Evolutionary conservation across 2,888 invertebrate genomes (phyloP).

Genomic region (Sceliomorpha sp.): DNA sequence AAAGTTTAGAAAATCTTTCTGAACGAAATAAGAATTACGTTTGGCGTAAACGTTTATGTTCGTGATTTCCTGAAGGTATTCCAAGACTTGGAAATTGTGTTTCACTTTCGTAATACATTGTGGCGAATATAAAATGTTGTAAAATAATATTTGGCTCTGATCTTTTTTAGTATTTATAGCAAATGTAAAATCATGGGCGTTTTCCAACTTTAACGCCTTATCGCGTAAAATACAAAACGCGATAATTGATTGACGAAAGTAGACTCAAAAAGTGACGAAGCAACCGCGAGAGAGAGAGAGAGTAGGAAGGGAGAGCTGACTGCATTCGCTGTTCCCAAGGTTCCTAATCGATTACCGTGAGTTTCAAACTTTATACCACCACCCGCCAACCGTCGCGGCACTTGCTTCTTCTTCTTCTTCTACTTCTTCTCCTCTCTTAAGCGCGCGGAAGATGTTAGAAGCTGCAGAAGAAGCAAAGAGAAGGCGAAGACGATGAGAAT

Average conservation of each 20-base stretch:
- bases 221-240: conserved; percentile 20
- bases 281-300: conserved; percentile 43
- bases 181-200: no score
- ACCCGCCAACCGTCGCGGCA: conserved; percentile 48
- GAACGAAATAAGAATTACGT: no score
- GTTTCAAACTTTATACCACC: conserved; percentile 75
- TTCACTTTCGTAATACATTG: no score
- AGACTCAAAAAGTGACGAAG: conserved; percentile 33
- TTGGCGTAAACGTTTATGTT: no score
- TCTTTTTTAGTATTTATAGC: no score
- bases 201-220: not conserved
- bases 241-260: conserved; percentile 15
- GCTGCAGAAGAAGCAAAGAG: conserved; percentile 55
- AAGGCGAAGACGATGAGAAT: conserved; percentile 57
- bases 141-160: no score
- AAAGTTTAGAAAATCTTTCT: conserved; percentile 12
- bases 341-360: conserved; percentile 75
- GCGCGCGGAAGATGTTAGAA: conserved; percentile 66
- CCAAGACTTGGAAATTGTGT: no score
- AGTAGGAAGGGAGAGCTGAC: conserved; percentile 52
- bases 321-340: conserved; percentile 66
- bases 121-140: no score
- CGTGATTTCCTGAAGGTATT: no score
- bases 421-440: conserved; percentile 19
- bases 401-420: conserved; percentile 45